Evolutionary conservation across 2,113 vertebrate genomes (phyloP).

Genomic region (Anarrhichthys ocellatus): DNA sequence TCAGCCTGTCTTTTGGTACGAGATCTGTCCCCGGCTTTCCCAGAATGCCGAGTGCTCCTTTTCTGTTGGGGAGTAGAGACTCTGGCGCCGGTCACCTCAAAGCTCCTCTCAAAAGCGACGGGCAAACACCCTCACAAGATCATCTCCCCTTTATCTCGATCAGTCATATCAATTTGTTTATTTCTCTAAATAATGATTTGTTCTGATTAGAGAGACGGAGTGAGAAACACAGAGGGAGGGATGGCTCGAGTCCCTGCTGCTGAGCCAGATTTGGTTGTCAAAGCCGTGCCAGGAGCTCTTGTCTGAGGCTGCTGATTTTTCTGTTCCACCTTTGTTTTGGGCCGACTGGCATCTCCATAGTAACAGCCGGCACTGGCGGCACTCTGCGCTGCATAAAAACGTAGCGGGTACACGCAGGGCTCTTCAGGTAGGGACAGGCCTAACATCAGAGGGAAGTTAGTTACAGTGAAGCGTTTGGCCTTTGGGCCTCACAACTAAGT

Average conservation of each 20-base stretch:
- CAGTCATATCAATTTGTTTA: conserved; percentile 35
- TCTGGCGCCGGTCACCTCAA: background rate
- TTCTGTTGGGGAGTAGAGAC: background rate
- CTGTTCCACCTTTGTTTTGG: conserved; percentile 70
- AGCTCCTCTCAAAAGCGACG: conserved; percentile 9
- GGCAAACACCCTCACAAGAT: conserved; percentile 1
- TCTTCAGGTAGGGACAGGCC: conserved; percentile 30
- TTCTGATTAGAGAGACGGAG: conserved; percentile 15
- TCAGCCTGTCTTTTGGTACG: conserved; percentile 8
- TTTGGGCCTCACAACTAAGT: background rate
- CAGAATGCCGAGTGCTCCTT: conserved; percentile 22
- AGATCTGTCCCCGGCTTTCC: conserved; percentile 4
- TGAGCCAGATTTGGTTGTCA: conserved; percentile 61
- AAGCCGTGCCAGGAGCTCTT: conserved; percentile 61
- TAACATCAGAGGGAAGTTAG: conserved; percentile 28
- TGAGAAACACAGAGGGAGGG: conserved; percentile 1
- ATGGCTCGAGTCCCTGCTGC: conserved; percentile 33
- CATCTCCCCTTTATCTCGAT: conserved; percentile 10
- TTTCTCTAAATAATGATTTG: conserved; percentile 57
- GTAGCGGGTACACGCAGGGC: conserved; percentile 32
- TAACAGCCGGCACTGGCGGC: conserved; percentile 69
- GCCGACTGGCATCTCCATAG: conserved; percentile 75
- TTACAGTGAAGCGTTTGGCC: conserved; percentile 7
- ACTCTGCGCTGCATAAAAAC: conserved; percentile 20
- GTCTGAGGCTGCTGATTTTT: conserved; percentile 69